Base-by-base conservation (phyloP, 64 coral and sea anemone species). In the Stichodactyla mertensii region DNA sequence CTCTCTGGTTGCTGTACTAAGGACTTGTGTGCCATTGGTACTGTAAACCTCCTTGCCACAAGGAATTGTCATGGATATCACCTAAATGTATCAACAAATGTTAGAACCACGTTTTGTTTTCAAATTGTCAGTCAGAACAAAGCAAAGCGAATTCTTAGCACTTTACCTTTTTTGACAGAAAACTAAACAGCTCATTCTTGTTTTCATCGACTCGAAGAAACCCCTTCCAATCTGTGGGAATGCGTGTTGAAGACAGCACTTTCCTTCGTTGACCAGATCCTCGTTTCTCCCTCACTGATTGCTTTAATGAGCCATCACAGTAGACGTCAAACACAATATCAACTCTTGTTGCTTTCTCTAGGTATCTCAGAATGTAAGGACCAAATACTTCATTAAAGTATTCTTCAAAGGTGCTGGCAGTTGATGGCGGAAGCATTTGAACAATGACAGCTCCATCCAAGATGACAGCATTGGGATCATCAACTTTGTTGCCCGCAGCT, bases 131-230 rank as follows among this genome's bases (percentile, higher is more conserved):
- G 13, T 57, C 56, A 57, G 56, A 57, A 57, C 56, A 57, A 57
- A 57, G 56, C 8, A 57, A 77, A 77, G 36, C 9, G 36, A 51
- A 77, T 57, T 14, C 7, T 57, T 57, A 57, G 56, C 56, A 57
- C 13, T 57, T 57, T 57, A 10, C 67, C 16, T 71, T 71, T 71
- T 52, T 87, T 77, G 19, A 77, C 55, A 89, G 88, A 86, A 71
- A 82, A 51, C 85, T 52, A 61, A 86, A 93, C 15, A 93, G 77
- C 31, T 89, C 88, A 20, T 51, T 87, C 87, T 93, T 89, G 88
- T 93, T 92, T 57, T 92, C 78, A 83, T 92, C 86, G 14, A 87
- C 58, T 24, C 55, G 86, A 86, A 71, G 24, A 28, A 88, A 88
- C 6, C 71, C 31, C 52, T 36, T 56, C 88, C 88, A 89, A 26